Evolutionary conservation across 2,888 invertebrate species (phyloP).

Genomic region (Drosophila falleni): DNA sequence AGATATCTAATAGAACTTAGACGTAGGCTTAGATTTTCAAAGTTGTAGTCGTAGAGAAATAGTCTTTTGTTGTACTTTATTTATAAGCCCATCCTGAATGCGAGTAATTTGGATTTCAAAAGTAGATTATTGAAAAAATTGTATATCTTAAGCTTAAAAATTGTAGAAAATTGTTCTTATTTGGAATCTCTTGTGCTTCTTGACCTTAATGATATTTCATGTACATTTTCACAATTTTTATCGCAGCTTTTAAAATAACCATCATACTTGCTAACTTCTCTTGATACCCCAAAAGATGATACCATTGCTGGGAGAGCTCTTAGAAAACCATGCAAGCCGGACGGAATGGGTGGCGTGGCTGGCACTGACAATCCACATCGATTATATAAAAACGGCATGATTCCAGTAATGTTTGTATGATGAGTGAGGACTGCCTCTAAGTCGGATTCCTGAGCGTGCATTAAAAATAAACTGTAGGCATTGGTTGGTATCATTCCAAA

Average conservation of each 20-base stretch:
- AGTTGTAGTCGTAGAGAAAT: background rate
- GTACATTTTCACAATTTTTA: constrained; percentile 56
- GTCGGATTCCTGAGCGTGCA: constrained; percentile 86
- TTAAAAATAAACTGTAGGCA: constrained; percentile 88
- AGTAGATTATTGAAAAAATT: constrained; percentile 17
- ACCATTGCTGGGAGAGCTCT: constrained; percentile 85
- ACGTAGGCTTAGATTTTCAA: constrained; percentile 2
- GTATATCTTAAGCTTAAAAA: constrained; percentile 13
- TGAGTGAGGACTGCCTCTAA: constrained; percentile 84
- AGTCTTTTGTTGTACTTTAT: constrained; percentile 34
- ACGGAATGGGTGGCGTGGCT: constrained; percentile 84
- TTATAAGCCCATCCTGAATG: constrained; percentile 37
- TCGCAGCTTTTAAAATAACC: constrained; percentile 71
- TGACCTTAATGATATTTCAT: constrained; percentile 52
- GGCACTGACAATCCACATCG: constrained; percentile 83
- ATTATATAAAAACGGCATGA: constrained; percentile 85
- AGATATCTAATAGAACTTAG: background rate
- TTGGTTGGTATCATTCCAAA: constrained; percentile 86
- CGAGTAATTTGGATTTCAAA: constrained; percentile 54
- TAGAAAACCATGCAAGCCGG: constrained; percentile 84
- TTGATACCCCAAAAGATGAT: constrained; percentile 60
- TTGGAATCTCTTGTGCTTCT: constrained; percentile 46
- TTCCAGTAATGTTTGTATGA: constrained; percentile 84
- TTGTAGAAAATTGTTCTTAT: constrained; percentile 12
- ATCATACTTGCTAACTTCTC: constrained; percentile 80